Percentiles rank a stretch among this genome's conserved stretches.
Evolutionary conservation across 1,140 invertebrate species (phyloP).

Genomic region (Pissodes strobi): DNA sequence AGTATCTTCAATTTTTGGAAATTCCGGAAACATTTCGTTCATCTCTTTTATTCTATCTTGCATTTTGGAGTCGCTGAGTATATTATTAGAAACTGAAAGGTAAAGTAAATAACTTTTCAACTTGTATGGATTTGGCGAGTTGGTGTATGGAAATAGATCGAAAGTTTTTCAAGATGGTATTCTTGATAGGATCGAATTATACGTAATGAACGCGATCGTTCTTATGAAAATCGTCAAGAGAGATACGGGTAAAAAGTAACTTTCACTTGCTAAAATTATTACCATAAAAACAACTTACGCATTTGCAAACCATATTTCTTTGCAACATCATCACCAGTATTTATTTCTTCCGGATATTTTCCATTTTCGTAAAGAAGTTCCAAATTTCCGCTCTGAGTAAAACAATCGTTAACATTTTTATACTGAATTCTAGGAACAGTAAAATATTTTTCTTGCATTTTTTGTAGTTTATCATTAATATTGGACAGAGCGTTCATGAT

Average conservation of each 20-base stretch:
- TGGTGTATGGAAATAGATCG: too few relatives aligned
- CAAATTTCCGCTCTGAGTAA: conserved; percentile 28
- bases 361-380: conserved; percentile 34
- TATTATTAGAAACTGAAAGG: conserved; percentile 3
- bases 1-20: conserved; percentile 36
- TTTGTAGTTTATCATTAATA: conserved; percentile 24
- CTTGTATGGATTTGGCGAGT: too few relatives aligned
- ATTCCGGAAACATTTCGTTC: conserved; percentile 19
- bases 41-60: conserved; percentile 4
- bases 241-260: too few relatives aligned
- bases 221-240: too few relatives aligned
- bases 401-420: conserved; percentile 35
- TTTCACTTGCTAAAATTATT: too few relatives aligned
- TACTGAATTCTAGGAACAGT: conserved; percentile 33
- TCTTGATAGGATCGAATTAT: too few relatives aligned
- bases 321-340: too few relatives aligned
- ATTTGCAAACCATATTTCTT: too few relatives aligned
- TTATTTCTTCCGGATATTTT: conserved; percentile 18
- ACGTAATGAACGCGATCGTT: too few relatives aligned
- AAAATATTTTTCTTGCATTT: conserved; percentile 40
- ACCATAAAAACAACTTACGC: too few relatives aligned
- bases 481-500: conserved; percentile 1
- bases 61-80: conserved; percentile 3
- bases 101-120: too few relatives aligned
- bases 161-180: too few relatives aligned